phyloP scores from a whole-genome alignment of 2,888 invertebrate species.

The Phortica magna region DNA sequence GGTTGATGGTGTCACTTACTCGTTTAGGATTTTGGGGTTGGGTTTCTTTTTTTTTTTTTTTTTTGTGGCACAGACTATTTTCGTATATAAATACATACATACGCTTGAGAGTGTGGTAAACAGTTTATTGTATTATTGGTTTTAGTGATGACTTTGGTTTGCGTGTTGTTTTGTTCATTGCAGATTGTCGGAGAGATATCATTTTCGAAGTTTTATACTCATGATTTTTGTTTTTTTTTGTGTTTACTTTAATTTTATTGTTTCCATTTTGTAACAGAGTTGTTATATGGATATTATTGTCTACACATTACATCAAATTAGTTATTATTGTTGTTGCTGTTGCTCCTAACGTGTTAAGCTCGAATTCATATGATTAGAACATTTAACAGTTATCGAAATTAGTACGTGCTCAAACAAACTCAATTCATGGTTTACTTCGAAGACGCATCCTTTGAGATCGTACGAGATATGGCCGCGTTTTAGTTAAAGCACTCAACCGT shows the following conservation, averaged over 20 bases:
- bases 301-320: neutral
- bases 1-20: conserved; percentile 24
- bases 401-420: too few species aligned
- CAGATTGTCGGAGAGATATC: conserved; percentile 52
- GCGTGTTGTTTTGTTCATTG: conserved; percentile 37
- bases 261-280: conserved; percentile 16
- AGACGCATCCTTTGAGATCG: too few species aligned
- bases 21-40: neutral
- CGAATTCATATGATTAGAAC: too few species aligned
- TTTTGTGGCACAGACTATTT: conserved; percentile 35
- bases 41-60: neutral
- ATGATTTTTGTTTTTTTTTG: conserved; percentile 42
- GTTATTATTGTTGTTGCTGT: too few species aligned
- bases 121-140: conserved; percentile 70
- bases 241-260: conserved; percentile 32
- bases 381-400: too few species aligned
- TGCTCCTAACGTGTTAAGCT: too few species aligned
- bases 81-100: neutral
- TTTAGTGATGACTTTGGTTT: conserved; percentile 67
- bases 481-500: conserved; percentile 61
- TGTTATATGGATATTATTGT: conserved; percentile 21
- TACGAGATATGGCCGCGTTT: neutral
- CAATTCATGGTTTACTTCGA: too few species aligned
- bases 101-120: conserved; percentile 35
- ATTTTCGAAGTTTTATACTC: conserved; percentile 39